A percentile compares a stretch with the other conserved stretches of the same genome.
Evolutionary conservation across 2,113 vertebrate species (phyloP).

Genomic region (Ellobius talpinus): DNA sequence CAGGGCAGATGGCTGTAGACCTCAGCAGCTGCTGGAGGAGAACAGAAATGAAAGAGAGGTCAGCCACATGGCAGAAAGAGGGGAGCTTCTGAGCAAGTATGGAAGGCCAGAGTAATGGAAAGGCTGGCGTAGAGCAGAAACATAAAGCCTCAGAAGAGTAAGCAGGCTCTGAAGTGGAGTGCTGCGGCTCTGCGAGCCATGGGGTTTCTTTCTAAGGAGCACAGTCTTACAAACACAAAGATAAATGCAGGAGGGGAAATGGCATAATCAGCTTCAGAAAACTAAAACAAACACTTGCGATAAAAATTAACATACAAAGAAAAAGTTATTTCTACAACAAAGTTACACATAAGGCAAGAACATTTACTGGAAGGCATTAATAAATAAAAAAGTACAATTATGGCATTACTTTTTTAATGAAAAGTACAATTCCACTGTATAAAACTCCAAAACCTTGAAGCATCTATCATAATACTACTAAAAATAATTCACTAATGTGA

Average conservation of each 20-base stretch:
- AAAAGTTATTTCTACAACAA: conserved; percentile 15
- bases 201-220: background rate
- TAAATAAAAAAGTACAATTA: conserved; percentile 45
- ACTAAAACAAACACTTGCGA: background rate
- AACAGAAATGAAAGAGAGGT: background rate
- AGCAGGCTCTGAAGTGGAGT: no score
- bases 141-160: background rate
- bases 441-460: conserved; percentile 61
- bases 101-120: background rate
- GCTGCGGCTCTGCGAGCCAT: background rate
- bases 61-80: background rate
- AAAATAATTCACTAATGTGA: conserved; percentile 11
- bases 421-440: conserved; percentile 55
- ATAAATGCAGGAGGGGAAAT: conserved; percentile 40
- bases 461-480: conserved; percentile 25
- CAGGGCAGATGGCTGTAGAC: background rate
- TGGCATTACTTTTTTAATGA: conserved; percentile 23
- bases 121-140: background rate
- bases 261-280: background rate
- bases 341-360: conserved; percentile 12
- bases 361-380: conserved; percentile 1
- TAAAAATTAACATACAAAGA: conserved; percentile 41
- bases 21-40: background rate
- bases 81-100: background rate
- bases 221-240: conserved; percentile 38